Conservation (phyloP, 2,113 vertebrate genomes). For the Pluvianellus socialis region DNA sequence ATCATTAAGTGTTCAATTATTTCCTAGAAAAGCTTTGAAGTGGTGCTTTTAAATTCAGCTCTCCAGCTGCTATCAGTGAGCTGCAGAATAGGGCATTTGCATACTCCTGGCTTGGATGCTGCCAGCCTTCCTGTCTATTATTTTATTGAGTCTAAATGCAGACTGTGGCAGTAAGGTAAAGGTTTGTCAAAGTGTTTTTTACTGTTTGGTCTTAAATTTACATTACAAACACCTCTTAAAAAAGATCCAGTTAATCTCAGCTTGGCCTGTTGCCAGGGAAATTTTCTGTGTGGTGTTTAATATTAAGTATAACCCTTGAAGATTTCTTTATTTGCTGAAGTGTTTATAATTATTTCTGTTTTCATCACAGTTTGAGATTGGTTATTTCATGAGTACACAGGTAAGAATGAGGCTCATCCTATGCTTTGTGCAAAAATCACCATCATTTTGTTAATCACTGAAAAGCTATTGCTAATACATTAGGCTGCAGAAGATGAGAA, state of each 20-base stretch:
- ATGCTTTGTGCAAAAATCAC: background rate
- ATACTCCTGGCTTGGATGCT: background rate
- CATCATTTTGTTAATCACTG: slow-evolving; percentile 8
- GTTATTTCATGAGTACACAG: background rate
- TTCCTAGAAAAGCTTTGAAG: slow-evolving; percentile 48
- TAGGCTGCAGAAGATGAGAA: slow-evolving; percentile 9
- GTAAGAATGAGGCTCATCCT: slow-evolving; percentile 19
- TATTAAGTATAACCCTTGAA: slow-evolving; percentile 16
- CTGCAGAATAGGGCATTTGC: slow-evolving; percentile 10
- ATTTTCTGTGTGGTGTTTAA: slow-evolving; percentile 6
- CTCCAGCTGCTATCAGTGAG: slow-evolving; percentile 30
- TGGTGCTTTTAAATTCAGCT: background rate
- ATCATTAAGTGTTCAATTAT: slow-evolving; percentile 28
- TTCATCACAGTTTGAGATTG: background rate
- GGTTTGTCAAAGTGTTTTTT: slow-evolving; percentile 23
- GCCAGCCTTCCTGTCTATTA: slow-evolving; percentile 16
- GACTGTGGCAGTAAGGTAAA: slow-evolving; percentile 24
- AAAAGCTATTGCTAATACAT: background rate
- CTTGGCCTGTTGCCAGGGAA: slow-evolving; percentile 46
- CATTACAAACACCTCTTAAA: background rate
- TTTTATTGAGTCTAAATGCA: slow-evolving; percentile 22
- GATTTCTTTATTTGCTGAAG: slow-evolving; percentile 21
- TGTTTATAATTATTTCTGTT: slow-evolving; percentile 28
- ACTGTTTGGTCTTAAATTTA: slow-evolving; percentile 35
- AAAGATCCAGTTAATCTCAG: slow-evolving; percentile 44